These are phyloP conservation scores for Ecliptopera silaceata DNA, from an alignment of 2,888 invertebrate species.

Conservation along the genomic window DNA sequence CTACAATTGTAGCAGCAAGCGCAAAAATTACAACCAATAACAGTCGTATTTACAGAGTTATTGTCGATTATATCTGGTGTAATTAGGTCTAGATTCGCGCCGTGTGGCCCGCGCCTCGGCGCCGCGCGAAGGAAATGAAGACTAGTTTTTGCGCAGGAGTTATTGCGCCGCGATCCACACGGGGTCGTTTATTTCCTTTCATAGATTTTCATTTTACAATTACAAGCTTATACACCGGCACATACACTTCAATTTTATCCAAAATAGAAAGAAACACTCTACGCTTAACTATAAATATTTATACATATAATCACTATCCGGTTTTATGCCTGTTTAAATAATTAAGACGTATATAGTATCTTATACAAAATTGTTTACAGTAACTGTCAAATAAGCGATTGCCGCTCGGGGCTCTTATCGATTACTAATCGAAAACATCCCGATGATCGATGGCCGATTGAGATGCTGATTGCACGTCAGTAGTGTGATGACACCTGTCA, in stretches of 20 bases:
- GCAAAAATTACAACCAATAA: constrained; percentile 1
- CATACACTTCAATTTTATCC: too few species aligned
- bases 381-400: constrained; percentile 1
- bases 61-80: neutral
- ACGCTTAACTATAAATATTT: too few species aligned
- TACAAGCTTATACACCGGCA: neutral
- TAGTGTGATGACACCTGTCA: constrained; percentile 11
- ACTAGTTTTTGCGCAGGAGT: constrained; percentile 31
- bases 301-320: too few species aligned
- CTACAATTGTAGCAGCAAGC: neutral
- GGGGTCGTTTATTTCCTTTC: constrained; percentile 1
- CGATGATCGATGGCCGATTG: constrained; percentile 19
- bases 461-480: constrained; percentile 10
- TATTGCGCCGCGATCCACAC: constrained; percentile 9
- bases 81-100: constrained; percentile 24
- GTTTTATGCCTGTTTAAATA: neutral
- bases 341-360: too few species aligned
- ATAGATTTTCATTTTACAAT: neutral
- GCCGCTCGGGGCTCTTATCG: constrained; percentile 10
- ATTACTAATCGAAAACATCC: constrained; percentile 14
- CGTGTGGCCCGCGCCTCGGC: constrained; percentile 42
- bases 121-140: constrained; percentile 12
- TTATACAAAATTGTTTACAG: constrained; percentile 4
- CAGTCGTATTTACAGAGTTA: constrained; percentile 4
- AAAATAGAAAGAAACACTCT: too few species aligned